Percentiles rank a stretch among this genome's conserved stretches.
phyloP scores from a whole-genome alignment of 2,888 invertebrate genomes.

The Diarsia mendica region DNA sequence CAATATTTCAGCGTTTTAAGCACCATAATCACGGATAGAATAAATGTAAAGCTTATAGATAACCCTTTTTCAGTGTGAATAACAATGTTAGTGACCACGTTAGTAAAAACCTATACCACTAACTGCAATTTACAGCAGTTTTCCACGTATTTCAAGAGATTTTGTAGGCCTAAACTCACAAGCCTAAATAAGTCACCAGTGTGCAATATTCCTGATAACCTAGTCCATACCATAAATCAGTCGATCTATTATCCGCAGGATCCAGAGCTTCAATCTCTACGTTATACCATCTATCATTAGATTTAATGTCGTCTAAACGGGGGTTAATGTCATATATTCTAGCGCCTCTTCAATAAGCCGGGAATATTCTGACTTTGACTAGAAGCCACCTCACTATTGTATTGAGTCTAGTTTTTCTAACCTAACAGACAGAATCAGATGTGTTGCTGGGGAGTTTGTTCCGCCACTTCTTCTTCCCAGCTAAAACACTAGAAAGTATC shows the following conservation, averaged over 20 bases:
- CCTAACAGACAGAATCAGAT: too few species aligned
- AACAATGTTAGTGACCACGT: too few species aligned
- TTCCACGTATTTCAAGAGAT: not conserved
- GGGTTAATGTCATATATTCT: constrained; percentile 26
- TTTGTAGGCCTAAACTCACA: not conserved
- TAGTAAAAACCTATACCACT: not conserved
- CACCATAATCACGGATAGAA: too few species aligned
- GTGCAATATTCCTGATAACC: constrained; percentile 44
- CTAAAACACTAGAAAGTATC: too few species aligned
- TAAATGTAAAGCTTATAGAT: too few species aligned
- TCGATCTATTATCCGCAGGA: constrained; percentile 58
- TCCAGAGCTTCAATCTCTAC: constrained; percentile 61
- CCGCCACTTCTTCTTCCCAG: too few species aligned
- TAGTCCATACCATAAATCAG: constrained; percentile 58
- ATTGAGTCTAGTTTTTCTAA: too few species aligned
- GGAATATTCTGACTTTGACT: not conserved
- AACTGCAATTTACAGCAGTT: too few species aligned
- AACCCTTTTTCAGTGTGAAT: too few species aligned
- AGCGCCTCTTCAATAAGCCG: not conserved
- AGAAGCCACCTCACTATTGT: too few species aligned
- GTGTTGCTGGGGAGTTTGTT: too few species aligned
- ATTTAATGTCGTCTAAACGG: constrained; percentile 56
- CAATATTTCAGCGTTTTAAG: too few species aligned
- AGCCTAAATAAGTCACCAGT: not conserved
- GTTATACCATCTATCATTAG: constrained; percentile 60